Evolutionary conservation across 2,113 vertebrate genomes (phyloP), one percentile per base, ranked within the genome.

Genomic region (Malurus cyaneus): DNA sequence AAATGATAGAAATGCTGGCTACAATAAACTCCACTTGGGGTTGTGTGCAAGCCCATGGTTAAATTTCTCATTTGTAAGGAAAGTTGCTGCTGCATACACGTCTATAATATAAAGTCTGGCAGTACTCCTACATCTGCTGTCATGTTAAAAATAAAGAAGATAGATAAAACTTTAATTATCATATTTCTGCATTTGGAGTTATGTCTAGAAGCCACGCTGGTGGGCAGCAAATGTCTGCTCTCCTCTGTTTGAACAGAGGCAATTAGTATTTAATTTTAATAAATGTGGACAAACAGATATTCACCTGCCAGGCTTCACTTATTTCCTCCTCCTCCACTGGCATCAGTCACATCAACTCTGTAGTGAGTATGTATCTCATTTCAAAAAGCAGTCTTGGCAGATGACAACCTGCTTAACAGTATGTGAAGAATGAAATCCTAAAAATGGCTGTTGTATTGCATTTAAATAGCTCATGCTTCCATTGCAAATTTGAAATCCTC

Each of bases 61-160:
- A 49, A 36, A 44, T 86, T 91, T 94, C 39, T 80, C 14, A 73
- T 91, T 91, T 91, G 26, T 62, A 28, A 57, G 47, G 47, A 23
- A 89, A 79, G 34, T 28, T 89, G 42, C 56, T 86, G 67, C 82
- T 85, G 26, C 41, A 4, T 71, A 46, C 12, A 24, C 11, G 80
- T 86, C 23, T 32, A 3, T 73, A 62, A n/a, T n/a, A 50, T 2
- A 25, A 88, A 80, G 67, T 79, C 53, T 56, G 82, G 18, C 49
- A 77, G 8, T 67, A 52, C 32, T 72, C 26, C 65, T n/a, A 41
- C 56, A 71, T 73, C 41, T 88, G 80, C 91, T 94, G 84, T 96
- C 72, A 92, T 6, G 13, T 85, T 77, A 80, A 90, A 93, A 92
- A 92, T 96, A 83, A 89, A 87, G 76, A 93, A 91, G 65, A 72